Evolutionary conservation across 2,888 invertebrate species (phyloP).

Genomic region (Gasteruption jaculator): DNA sequence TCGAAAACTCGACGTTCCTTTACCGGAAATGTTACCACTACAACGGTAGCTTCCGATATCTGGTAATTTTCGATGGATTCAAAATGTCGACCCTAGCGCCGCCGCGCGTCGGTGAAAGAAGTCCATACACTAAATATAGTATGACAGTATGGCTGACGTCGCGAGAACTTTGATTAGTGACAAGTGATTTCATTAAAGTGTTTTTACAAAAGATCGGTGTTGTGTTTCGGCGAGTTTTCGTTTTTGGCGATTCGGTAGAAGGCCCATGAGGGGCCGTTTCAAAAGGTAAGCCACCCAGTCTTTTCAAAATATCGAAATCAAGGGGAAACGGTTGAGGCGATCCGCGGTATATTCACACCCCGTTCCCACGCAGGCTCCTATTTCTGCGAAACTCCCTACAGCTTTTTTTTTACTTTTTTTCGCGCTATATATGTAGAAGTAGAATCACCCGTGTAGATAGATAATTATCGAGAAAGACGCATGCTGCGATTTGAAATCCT

Average conservation of each 20-base stretch:
- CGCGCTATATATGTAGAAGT: too few relatives aligned
- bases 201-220: conserved; percentile 29
- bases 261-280: conserved; percentile 24
- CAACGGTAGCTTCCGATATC: too few relatives aligned
- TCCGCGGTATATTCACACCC: conserved; percentile 20
- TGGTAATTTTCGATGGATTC: too few relatives aligned
- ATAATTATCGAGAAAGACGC: too few relatives aligned
- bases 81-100: too few relatives aligned
- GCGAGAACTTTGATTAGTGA: conserved; percentile 38
- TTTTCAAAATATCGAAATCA: conserved; percentile 16
- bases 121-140: too few relatives aligned
- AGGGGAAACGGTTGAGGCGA: neutral
- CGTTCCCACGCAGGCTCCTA: conserved; percentile 23
- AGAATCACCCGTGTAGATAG: too few relatives aligned
- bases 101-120: too few relatives aligned
- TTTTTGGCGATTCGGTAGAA: conserved; percentile 18
- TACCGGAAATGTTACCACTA: too few relatives aligned
- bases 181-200: conserved; percentile 35
- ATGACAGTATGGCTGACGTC: conserved; percentile 40
- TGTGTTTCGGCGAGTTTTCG: conserved; percentile 22
- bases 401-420: too few relatives aligned
- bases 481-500: neutral
- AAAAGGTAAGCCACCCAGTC: conserved; percentile 27
- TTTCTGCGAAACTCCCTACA: too few relatives aligned
- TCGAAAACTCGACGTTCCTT: too few relatives aligned